phyloP scores from a whole-genome alignment of 1,140 invertebrate genomes.

The Apocrypta bakeri region DNA sequence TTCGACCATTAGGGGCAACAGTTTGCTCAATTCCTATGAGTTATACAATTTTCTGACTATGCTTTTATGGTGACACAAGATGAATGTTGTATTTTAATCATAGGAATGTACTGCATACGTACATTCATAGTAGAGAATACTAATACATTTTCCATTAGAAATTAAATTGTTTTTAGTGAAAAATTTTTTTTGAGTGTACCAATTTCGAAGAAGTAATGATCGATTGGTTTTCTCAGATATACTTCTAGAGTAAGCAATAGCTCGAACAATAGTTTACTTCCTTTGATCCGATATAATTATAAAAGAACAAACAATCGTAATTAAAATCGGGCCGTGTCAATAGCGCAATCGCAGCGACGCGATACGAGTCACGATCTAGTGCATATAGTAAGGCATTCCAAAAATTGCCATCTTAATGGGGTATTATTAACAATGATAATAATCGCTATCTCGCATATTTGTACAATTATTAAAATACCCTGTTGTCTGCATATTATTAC shows the following conservation, averaged over 20 bases:
- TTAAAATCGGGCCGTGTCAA: background rate
- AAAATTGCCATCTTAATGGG: background rate
- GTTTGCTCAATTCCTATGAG: slow-evolving; percentile 64
- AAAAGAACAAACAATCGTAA: background rate
- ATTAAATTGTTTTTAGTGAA: too few species aligned
- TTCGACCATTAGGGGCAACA: slow-evolving; percentile 62
- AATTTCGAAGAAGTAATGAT: background rate
- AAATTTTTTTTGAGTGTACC: too few species aligned
- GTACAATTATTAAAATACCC: background rate
- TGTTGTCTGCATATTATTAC: too few species aligned
- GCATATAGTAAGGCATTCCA: too few species aligned
- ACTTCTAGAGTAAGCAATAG: background rate
- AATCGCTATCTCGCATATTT: background rate
- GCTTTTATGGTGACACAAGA: slow-evolving; percentile 54
- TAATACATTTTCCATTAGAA: too few species aligned
- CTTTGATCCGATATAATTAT: background rate
- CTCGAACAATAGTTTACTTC: background rate
- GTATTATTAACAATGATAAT: background rate
- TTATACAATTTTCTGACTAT: slow-evolving; percentile 39
- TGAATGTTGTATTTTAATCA: slow-evolving; percentile 57
- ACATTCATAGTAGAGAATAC: too few species aligned
- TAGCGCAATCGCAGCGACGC: background rate
- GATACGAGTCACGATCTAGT: background rate
- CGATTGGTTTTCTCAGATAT: background rate
- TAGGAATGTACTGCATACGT: too few species aligned